Conservation (phyloP, 1,140 invertebrate species). For the Polypedilum pembai region DNA sequence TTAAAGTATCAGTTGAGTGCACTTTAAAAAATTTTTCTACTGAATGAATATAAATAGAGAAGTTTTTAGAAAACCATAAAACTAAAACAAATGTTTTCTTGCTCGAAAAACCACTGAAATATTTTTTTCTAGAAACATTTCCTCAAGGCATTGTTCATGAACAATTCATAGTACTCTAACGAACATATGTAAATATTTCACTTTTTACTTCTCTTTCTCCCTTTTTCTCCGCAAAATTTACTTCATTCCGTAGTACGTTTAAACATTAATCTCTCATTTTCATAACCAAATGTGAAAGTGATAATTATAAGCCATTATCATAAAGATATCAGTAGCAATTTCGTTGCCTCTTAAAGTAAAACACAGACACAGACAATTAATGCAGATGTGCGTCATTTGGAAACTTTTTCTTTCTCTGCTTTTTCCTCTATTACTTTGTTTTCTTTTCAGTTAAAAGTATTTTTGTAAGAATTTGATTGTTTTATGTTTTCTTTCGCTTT, state of each 20-base stretch:
- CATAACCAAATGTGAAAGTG: background rate
- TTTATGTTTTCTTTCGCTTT: background rate
- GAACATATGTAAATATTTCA: too few species aligned
- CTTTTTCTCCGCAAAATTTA: too few species aligned
- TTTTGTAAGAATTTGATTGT: slow-evolving; percentile 13
- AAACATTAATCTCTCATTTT: too few species aligned
- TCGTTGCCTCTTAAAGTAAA: background rate
- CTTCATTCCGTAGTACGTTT: too few species aligned
- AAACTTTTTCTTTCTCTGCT: background rate
- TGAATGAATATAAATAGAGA: too few species aligned
- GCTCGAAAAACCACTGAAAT: too few species aligned
- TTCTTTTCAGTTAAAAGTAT: background rate
- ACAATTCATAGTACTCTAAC: too few species aligned
- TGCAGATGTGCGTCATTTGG: slow-evolving; percentile 10
- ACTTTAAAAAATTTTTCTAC: background rate
- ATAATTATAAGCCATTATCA: slow-evolving; percentile 20
- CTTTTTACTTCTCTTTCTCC: too few species aligned
- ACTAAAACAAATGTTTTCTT: too few species aligned
- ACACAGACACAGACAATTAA: background rate
- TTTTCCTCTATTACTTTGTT: background rate
- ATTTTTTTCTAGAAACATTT: too few species aligned
- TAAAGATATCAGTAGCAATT: slow-evolving; percentile 1
- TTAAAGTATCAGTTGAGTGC: background rate
- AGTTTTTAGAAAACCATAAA: too few species aligned
- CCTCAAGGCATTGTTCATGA: too few species aligned